These are phyloP conservation scores for Poecile montanus DNA, from an alignment of 2,797 vertebrate species.

Conservation along the genomic window DNA sequence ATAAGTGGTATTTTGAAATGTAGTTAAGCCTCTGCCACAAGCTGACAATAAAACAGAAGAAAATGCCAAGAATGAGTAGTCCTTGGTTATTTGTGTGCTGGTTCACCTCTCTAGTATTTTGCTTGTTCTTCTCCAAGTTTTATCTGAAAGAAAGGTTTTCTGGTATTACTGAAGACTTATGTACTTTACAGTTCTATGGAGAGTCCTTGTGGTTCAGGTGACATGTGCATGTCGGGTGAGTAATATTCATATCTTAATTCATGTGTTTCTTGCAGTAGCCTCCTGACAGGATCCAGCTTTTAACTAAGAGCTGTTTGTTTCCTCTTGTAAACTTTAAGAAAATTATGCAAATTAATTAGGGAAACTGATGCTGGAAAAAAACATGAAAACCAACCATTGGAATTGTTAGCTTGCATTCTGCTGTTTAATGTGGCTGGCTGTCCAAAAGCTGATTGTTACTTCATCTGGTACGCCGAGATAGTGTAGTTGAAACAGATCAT, in stretches of 20 bases:
- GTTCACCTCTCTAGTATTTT: neutral
- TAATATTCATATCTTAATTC: neutral
- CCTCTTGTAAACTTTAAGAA: neutral
- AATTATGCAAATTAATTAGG: slow-evolving; percentile 24
- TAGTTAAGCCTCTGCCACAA: neutral
- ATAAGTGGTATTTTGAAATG: neutral
- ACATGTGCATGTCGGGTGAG: neutral
- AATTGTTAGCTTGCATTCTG: slow-evolving; percentile 46
- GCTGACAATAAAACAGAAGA: neutral
- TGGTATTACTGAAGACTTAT: neutral
- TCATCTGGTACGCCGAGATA: slow-evolving; percentile 70
- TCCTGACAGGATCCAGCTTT: neutral
- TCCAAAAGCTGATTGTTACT: slow-evolving; percentile 65
- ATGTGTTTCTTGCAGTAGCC: neutral
- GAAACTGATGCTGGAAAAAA: neutral
- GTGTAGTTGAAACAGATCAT: slow-evolving; percentile 62
- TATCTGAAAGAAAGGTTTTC: neutral
- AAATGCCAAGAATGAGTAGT: neutral
- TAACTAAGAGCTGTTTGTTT: neutral
- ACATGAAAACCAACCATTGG: neutral
- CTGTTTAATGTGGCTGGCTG: slow-evolving; percentile 57
- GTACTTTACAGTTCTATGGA: neutral
- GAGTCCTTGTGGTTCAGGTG: neutral
- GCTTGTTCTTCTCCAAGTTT: neutral
- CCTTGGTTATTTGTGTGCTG: neutral